Evolutionary conservation across 2,888 invertebrate species (phyloP), one percentile per base, ranked within the genome.

Genomic region (Mechanitis mazaeus): DNA sequence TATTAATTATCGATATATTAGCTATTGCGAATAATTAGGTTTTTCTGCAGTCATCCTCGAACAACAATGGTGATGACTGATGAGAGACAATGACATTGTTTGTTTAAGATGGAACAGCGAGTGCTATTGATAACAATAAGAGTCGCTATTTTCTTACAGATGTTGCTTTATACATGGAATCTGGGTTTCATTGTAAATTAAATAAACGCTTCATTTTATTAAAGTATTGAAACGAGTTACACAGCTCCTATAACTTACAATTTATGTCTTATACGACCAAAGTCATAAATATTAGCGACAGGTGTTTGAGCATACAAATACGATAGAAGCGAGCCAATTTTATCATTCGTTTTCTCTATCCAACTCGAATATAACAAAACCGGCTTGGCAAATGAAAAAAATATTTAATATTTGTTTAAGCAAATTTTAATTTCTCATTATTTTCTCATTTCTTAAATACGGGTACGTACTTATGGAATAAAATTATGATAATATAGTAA

Each of bases 361-460:
- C 71, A 75, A 76, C 74, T 79, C 74, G 73, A 74, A 75, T 79
- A 76, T 74, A 78, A 79, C 74, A 74, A 80, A 78, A 84, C 85
- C 84, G 83, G 82, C 83, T 80, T 77, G 65, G 68, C 68, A 78
- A 68, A 69, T 72, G 78, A 75, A 72, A 83, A 84, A 80, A 80
- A 77, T 68, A 77, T 80, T 80, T 84, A 84, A 83, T 84, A 82
- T 85, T 84, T 83, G 81, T 79, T 76, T 77, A 84, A 83, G 82
- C 79, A 78, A 73, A 83, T 77, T 47, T 12, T 20, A 3, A n/a
- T 71, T 75, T 77, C 60, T 61, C 56, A 67, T 72, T 76, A 81
- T 77, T 87, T 85, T 85, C 83, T 82, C 82, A 84, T 47, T 47
- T 54, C 33, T 11, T 45, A 33, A 50, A 42, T 2, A 42, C 20